A percentile compares a stretch with the other conserved stretches of the same genome.
Evolutionary conservation across 2,797 vertebrate species (phyloP).

Genomic region (Lagorchestes hirsutus): DNA sequence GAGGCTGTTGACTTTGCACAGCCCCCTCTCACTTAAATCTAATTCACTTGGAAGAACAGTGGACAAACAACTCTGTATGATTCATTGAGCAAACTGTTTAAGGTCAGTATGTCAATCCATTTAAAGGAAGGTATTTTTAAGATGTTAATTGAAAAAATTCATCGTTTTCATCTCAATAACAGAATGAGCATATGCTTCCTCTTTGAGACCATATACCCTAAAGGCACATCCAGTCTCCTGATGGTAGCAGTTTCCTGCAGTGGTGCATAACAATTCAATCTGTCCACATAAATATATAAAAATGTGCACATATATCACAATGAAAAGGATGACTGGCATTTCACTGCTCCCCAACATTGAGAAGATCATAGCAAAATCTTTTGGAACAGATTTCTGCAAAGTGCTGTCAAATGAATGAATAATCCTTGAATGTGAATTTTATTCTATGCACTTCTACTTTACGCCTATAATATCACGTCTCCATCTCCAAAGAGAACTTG

Average conservation of each 20-base stretch:
- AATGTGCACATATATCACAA: not conserved
- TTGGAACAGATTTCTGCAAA: conserved; percentile 39
- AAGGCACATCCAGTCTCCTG: not conserved
- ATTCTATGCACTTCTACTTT: not conserved
- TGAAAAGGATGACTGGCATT: conserved; percentile 21
- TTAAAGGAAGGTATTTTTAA: conserved; percentile 16
- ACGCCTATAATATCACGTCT: not conserved
- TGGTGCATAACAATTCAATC: conserved; percentile 2
- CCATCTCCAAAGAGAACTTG: not conserved
- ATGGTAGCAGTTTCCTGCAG: not conserved
- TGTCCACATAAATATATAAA: conserved; percentile 11
- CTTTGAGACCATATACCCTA: not conserved
- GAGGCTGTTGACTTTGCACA: too few species aligned
- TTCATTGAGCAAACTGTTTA: conserved; percentile 19
- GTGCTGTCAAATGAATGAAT: conserved; percentile 1
- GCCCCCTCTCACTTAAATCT: too few species aligned
- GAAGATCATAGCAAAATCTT: conserved; percentile 37
- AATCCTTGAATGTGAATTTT: not conserved
- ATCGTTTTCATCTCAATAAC: not conserved
- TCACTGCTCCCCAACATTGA: conserved; percentile 43
- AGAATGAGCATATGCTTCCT: not conserved
- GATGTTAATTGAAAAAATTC: conserved; percentile 48
- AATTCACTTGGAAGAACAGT: too few species aligned
- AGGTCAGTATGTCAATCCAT: conserved; percentile 16
- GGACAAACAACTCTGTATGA: not conserved